Evolutionary conservation across 2,888 invertebrate genomes (phyloP), one percentile per base, ranked within the genome.

Genomic region (Dexiosoma caninum): DNA sequence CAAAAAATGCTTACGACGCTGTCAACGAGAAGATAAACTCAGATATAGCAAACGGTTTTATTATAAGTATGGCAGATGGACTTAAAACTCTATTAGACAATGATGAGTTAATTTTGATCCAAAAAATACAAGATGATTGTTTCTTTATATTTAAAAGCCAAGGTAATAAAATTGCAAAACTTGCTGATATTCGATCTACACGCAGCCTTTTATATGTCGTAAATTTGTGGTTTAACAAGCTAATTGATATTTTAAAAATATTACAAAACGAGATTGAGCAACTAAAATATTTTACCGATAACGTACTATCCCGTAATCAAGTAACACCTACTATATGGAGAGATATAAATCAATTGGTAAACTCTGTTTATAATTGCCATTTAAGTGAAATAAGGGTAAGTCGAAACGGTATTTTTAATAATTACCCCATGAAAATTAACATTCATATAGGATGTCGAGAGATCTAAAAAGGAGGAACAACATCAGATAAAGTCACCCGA

Each of bases 351-450:
- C 46, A 82, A 10, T 88, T 90, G 53, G 85, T 90, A 3, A 83
- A 83, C 55, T 81, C 35, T 12, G 89, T 89, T 0, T 88, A 88
- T 53, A 86, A 88, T 23, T 90, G 90, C 49, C 90, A 90, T 83
- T 85, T 90, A 66, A 84, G 86, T 60, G 84, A 84, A 30, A 85
- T 90, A 77, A 70, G 85, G 42, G 89, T 87, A 75, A 84, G 84
- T 75, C 7, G 12, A 6, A 12, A 19, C 1, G 2, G 10, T 5
- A 6, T 55, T 23, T 30, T 9, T 1, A 23, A 23, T 44, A 44
- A 5, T 5, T 27, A 6, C 7, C 30, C n/a, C 1, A 23, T 23
- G 1, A n/a, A 14, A 4, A 9, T 35, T 42, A 35, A 40, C 37
- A 5, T n/a, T 32, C n/a, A 23, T 49, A 21, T 55, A 79, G 62